Evolutionary conservation across 1,140 invertebrate species (phyloP).

Genomic region (Drosophila littoralis): DNA sequence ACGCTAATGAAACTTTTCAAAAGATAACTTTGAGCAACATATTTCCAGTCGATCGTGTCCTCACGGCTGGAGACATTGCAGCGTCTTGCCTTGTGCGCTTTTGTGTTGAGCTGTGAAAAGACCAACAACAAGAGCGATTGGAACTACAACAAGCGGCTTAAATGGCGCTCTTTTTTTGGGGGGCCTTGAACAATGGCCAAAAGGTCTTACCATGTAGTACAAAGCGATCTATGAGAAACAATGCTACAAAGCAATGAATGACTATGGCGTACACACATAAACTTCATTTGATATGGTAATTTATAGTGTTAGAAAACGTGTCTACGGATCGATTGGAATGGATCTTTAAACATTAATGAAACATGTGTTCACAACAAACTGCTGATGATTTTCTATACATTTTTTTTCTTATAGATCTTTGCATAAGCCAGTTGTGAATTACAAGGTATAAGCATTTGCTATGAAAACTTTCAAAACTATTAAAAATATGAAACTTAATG

Average conservation of each 20-base stretch:
- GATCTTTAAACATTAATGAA: constrained; percentile 17
- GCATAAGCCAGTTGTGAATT: too few relatives aligned
- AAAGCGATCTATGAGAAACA: constrained; percentile 54
- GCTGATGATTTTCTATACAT: too few relatives aligned
- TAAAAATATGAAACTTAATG: too few relatives aligned
- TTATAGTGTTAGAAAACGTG: constrained; percentile 42
- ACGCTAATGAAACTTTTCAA: constrained; percentile 70
- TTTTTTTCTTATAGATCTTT: too few relatives aligned
- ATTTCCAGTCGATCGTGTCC: constrained; percentile 65
- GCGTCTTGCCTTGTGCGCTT: constrained; percentile 45
- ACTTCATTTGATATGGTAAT: constrained; percentile 52
- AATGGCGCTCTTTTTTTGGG: constrained; percentile 70
- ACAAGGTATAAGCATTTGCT: too few relatives aligned
- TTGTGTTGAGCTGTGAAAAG: constrained; percentile 77
- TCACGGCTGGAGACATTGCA: constrained; percentile 74
- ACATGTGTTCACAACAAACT: constrained; percentile 5
- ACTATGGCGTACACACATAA: constrained; percentile 26
- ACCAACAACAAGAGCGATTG: constrained; percentile 37
- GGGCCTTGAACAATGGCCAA: constrained; percentile 61
- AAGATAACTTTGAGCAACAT: constrained; percentile 58
- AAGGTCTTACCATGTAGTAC: constrained; percentile 54
- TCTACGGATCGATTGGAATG: constrained; percentile 5
- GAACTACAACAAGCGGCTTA: constrained; percentile 72
- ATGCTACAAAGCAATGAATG: constrained; percentile 38
- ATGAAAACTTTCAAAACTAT: too few relatives aligned